Evolutionary conservation across 2,888 invertebrate genomes (phyloP), one percentile per base, ranked within the genome.

Genomic region (Aelia acuminata): DNA sequence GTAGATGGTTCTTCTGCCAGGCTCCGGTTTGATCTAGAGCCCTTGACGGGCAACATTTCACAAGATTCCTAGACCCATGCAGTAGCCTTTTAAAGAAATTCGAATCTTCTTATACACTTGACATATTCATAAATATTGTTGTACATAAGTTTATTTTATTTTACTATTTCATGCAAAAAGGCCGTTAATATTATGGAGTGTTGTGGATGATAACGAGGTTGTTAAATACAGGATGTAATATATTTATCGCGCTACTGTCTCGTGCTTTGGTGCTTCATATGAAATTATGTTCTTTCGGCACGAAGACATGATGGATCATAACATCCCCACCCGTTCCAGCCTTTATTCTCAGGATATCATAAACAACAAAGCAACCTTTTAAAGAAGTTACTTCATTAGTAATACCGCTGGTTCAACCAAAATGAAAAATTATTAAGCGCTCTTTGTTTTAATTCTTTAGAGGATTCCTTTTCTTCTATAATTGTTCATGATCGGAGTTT

Each of bases 241-340:
- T 70, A 70, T 70, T 70, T 70, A 70, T 70, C 35, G 63, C 63
- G 63, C 31, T 70, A 70, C 63, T 35, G 63, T 31, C 63, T 35
- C 63, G 31, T 70, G 31, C 18, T 18, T 18, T 35, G 63, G 20
- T 70, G 63, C 5, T 35, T 35, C 18, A 8, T 70, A 35, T 31
- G 63, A 20, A 31, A 70, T 31, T 70, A 70, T 70, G 35, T 35
- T 35, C 18, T 18, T 35, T 70, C 63, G 7, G 20, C 63, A 70
- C 31, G 63, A 70, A 70, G 63, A 18, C 35, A 35, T 35, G 63
- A 70, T 70, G 7, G 26, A 57, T 57, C 11, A 57, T 11, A 13
- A 70, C 0, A 3, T n/a, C n/a, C 26, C 13, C 26, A 10, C 0
- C 8, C 0, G 0, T 10, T n/a, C 3, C 7, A 0, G 18, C 10